phyloP scores from a whole-genome alignment of 2,113 vertebrate species.

The Elephas maximus region DNA sequence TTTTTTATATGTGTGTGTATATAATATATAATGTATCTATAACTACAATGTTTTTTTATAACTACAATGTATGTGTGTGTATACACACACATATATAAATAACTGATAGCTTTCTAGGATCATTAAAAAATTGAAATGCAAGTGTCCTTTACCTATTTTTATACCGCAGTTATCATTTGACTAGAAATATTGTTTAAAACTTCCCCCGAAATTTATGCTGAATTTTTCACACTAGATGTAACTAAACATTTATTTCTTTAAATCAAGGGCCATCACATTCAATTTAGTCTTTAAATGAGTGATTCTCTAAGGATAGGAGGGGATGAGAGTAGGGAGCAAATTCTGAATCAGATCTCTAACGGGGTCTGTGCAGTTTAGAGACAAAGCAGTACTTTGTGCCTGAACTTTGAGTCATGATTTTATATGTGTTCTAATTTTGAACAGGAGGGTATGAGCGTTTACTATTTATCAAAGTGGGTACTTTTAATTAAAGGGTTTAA shows the following conservation, averaged over 20 bases:
- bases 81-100: not conserved
- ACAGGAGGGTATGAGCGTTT: not conserved
- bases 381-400: not conserved
- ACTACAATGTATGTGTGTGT: not conserved
- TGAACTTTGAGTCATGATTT: not conserved
- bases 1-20: too few relatives aligned
- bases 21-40: too few relatives aligned
- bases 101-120: slow-evolving; percentile 22
- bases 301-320: not conserved
- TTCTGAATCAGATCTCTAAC: not conserved
- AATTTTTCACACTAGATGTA: not conserved
- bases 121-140: slow-evolving; percentile 42
- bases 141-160: not conserved
- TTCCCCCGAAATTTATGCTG: not conserved
- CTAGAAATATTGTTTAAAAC: slow-evolving; percentile 37
- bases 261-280: not conserved
- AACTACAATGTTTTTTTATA: too few relatives aligned
- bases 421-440: slow-evolving; percentile 6
- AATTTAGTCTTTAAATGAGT: not conserved
- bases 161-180: not conserved
- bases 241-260: slow-evolving; percentile 1
- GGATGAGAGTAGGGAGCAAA: not conserved
- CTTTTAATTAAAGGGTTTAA: not conserved
- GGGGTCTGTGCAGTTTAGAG: not conserved
- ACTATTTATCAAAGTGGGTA: not conserved